Percentiles rank a stretch among this genome's conserved stretches.
These are phyloP conservation scores for Meandrina meandrites DNA, from an alignment of 92 coral and sea anemone genomes.

Conservation along the genomic window DNA sequence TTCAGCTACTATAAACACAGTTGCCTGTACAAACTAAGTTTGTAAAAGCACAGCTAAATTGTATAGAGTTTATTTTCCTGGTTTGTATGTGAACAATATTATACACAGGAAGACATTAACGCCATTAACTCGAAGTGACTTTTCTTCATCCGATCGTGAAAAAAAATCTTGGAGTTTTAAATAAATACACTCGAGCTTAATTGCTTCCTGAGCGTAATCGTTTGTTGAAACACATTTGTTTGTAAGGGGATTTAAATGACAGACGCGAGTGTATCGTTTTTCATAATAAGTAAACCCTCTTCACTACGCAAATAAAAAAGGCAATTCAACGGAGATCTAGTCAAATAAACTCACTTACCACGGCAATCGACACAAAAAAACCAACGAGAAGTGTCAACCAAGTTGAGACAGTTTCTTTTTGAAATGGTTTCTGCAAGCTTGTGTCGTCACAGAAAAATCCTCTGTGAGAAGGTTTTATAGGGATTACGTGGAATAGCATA, in stretches of 20 bases:
- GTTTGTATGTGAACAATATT: neutral
- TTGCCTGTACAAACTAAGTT: no score
- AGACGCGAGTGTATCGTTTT: neutral
- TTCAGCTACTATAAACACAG: neutral
- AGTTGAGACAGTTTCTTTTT: slow-evolving; percentile 64
- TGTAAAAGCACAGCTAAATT: neutral
- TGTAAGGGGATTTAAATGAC: neutral
- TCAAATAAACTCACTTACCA: slow-evolving; percentile 42
- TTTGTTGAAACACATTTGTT: neutral
- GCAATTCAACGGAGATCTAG: neutral
- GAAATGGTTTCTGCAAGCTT: slow-evolving; percentile 70
- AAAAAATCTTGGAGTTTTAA: neutral
- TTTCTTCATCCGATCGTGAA: neutral
- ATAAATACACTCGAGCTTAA: neutral
- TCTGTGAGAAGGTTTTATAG: slow-evolving; percentile 64
- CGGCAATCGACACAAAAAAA: slow-evolving; percentile 46
- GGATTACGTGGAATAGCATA: slow-evolving; percentile 53
- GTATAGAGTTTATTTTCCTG: neutral
- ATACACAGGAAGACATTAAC: neutral
- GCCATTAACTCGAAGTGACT: neutral
- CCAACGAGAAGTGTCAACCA: slow-evolving; percentile 59
- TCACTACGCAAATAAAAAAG: slow-evolving; percentile 10
- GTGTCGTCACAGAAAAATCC: slow-evolving; percentile 84
- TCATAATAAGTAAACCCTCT: slow-evolving; percentile 3
- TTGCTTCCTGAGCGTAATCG: neutral